Percentiles rank a stretch among this genome's conserved stretches.
These are phyloP conservation scores for Hirtodrosophila histrioides DNA, from an alignment of 2,888 invertebrate genomes.

Conservation along the genomic window DNA sequence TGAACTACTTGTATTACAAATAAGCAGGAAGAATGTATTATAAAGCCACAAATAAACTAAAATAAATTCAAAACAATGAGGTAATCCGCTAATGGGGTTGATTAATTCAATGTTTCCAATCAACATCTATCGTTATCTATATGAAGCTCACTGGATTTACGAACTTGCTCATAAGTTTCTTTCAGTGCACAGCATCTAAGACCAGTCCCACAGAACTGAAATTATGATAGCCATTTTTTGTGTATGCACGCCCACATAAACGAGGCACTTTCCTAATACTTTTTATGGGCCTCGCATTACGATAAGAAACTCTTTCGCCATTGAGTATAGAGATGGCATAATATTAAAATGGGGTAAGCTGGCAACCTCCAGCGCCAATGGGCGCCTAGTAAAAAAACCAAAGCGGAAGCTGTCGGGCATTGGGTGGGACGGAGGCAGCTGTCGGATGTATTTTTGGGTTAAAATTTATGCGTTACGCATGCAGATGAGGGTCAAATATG, in stretches of 20 bases:
- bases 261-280: constrained; percentile 49
- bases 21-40: not conserved
- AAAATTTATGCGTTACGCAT: constrained; percentile 65
- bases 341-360: constrained; percentile 38
- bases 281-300: constrained; percentile 55
- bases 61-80: too few species aligned
- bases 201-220: constrained; percentile 13
- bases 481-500: constrained; percentile 59
- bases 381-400: constrained; percentile 28
- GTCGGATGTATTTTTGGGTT: constrained; percentile 66
- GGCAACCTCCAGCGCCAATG: constrained; percentile 23
- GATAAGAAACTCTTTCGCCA: constrained; percentile 65
- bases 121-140: too few species aligned
- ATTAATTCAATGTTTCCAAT: too few species aligned
- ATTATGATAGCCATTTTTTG: constrained; percentile 55
- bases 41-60: too few species aligned
- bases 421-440: constrained; percentile 47
- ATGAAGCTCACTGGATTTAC: too few species aligned
- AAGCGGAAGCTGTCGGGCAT: constrained; percentile 18
- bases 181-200: constrained; percentile 28
- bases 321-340: constrained; percentile 30
- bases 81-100: too few species aligned
- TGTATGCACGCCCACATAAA: constrained; percentile 38
- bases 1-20: too few species aligned
- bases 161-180: constrained; percentile 1